Evolutionary conservation across 2,797 vertebrate species (phyloP).

Genomic region (Enteromius thamalakanensis): DNA sequence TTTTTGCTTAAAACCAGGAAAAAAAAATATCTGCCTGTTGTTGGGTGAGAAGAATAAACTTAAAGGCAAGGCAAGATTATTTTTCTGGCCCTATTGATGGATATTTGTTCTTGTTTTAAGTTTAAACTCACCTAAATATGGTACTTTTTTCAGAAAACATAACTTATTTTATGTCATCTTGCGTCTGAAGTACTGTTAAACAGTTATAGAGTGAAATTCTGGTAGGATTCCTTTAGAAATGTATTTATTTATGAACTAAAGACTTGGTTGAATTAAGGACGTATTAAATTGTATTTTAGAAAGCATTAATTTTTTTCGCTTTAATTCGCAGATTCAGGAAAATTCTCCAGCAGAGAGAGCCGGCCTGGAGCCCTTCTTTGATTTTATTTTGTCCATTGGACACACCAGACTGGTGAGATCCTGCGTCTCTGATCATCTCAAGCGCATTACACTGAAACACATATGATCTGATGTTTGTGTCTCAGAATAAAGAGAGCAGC

Average conservation of each 20-base stretch:
- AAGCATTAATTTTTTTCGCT: not conserved
- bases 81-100: not conserved
- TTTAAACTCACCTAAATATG: too few relatives aligned
- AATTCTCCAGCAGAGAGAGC: constrained; percentile 91
- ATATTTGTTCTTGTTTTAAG: not conserved
- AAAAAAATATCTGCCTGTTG: not conserved
- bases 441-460: not conserved
- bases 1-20: not conserved
- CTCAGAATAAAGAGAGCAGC: constrained; percentile 91
- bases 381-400: constrained; percentile 94
- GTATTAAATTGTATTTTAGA: not conserved
- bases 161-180: not conserved
- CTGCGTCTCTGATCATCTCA: not conserved
- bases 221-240: not conserved
- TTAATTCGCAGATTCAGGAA: constrained; percentile 84
- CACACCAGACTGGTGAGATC: constrained; percentile 85
- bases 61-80: not conserved
- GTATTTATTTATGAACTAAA: not conserved
- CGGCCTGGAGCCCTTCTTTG: constrained; percentile 94
- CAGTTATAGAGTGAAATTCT: not conserved
- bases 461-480: not conserved
- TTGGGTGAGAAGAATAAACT: not conserved
- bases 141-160: too few relatives aligned
- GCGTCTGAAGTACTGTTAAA: not conserved
- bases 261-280: not conserved